These are phyloP conservation scores for Crocidura indochinensis DNA, from an alignment of 2,797 vertebrate species.

Conservation along the genomic window DNA sequence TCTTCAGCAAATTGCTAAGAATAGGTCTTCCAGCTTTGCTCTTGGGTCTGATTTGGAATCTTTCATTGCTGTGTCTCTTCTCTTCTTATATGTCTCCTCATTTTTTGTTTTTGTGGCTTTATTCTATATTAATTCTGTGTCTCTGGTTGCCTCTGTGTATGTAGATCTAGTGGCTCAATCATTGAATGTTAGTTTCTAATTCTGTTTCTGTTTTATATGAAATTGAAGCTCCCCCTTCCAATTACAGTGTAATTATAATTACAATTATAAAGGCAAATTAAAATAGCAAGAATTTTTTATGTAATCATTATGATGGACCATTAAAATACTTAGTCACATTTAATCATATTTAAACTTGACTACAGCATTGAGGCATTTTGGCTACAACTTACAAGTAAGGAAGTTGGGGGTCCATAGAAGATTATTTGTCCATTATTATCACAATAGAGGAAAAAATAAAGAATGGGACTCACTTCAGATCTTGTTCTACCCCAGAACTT, in stretches of 20 bases:
- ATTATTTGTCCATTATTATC: slow-evolving; percentile 25
- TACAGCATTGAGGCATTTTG: slow-evolving; percentile 16
- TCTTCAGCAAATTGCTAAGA: not conserved
- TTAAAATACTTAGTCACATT: not conserved
- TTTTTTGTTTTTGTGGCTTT: not conserved
- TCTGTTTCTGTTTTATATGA: not conserved
- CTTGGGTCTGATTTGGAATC: not conserved
- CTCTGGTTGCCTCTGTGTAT: not conserved
- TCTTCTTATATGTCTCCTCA: not conserved
- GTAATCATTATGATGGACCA: not conserved
- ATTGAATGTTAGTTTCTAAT: not conserved
- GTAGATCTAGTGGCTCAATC: not conserved
- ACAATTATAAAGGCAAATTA: not conserved
- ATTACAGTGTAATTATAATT: not conserved
- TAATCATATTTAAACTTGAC: slow-evolving; percentile 19
- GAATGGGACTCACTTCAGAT: not conserved
- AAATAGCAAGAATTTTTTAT: not conserved
- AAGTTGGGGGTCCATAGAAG: slow-evolving; percentile 7
- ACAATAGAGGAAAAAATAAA: slow-evolving; percentile 33
- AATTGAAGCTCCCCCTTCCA: not conserved
- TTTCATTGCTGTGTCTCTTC: slow-evolving; percentile 10
- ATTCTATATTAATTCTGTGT: not conserved
- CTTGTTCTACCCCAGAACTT: not conserved
- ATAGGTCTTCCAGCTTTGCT: not conserved
- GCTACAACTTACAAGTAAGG: slow-evolving; percentile 46